Base-by-base conservation (phyloP, 2,888 invertebrate genomes). In the Anorthoa munda region DNA sequence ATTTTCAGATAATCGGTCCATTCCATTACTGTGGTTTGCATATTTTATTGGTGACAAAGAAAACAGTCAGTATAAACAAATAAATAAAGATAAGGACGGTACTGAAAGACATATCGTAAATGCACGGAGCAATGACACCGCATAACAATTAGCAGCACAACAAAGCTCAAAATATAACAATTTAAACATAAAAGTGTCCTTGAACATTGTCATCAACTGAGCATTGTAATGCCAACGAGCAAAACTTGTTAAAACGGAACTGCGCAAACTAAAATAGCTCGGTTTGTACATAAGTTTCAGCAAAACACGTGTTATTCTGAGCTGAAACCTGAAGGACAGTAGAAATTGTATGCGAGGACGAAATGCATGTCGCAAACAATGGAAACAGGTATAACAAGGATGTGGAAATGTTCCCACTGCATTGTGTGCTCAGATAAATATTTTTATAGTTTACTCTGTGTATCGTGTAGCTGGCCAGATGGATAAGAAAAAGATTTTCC, bases 301-400 rank as follows among this genome's bases (percentile, higher is more conserved):
- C 66, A 77, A 79, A 79, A 74, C 75, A 82, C 76, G 79, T 80
- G 77, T 59, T 82, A 72, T 71, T 69, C 72, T 55, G 67, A 66
- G 59, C 63, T 85, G 73, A 71, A 69, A 75, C 70, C 75, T 81
- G 79, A 82, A 86, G 87, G 82, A 88, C 77, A 78, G 82, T 84
- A 67, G 77, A 77, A 85, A 86, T 84, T 83, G 80, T 83, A 23
- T 71, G 75, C 77, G 75, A 83, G 80, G 87, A 85, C 75, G 77
- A 85, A 85, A 87, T 84, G 75, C 75, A 83, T 76, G 73, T 76
- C 46, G 75, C 77, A 76, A 81, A 88, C 89, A 87, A 87, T 84
- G 70, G 83, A 74, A 79, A 55, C 73, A 77, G 60, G 70, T 63
- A 66, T 71, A 83, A 86, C 86, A 87, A 87, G 88, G 88, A 88